Base-by-base conservation (phyloP, 2,888 invertebrate genomes). In the Phengaris alcon region DNA sequence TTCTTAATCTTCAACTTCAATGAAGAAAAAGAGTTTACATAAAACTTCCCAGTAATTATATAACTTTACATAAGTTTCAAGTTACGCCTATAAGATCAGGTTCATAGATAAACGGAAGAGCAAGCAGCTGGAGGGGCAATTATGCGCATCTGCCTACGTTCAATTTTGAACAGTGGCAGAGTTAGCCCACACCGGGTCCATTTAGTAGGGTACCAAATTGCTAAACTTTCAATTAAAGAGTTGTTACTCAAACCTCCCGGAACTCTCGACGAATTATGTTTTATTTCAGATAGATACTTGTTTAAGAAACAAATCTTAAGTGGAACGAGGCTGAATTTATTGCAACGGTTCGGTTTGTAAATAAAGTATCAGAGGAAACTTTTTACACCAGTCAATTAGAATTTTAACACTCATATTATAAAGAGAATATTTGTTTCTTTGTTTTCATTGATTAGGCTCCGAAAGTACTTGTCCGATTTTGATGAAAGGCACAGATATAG, bases 201-300 rank as follows among this genome's bases (percentile, higher is more conserved):
- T 91, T 92, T 88, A 86, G 86, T 88, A 88, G 91, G 92, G 90
- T 90, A 90, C 89, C 92, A 93, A 93, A 93, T 93, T 93, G 92
- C 93, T 91, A 91, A 93, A 93, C 93, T 93, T 93, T 93, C 93
- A 91, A 93, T 93, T 93, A 93, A 93, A 93, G 93, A 93, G 93
- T 91, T 93, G 93, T 91, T 93, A 92, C 90, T 92, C 90, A 90
- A 91, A 91, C 93, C 90, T 89, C 92, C 88, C 84, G 82, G 86
- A 83, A 88, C 85, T 88, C 84, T 87, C 87, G 84, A 84, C 82
- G 84, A 88, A 91, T 93, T 91, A 91, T 91, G 88, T 91, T 91
- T 91, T 92, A 92, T 92, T 90, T 88, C 85, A 85, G 86, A 88
- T 86, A 86, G 87, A 85, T 87, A 86, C 87, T 90, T 88, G 87